Conservation (phyloP, 2,113 vertebrate species). For the Todiramphus saurophagus region DNA sequence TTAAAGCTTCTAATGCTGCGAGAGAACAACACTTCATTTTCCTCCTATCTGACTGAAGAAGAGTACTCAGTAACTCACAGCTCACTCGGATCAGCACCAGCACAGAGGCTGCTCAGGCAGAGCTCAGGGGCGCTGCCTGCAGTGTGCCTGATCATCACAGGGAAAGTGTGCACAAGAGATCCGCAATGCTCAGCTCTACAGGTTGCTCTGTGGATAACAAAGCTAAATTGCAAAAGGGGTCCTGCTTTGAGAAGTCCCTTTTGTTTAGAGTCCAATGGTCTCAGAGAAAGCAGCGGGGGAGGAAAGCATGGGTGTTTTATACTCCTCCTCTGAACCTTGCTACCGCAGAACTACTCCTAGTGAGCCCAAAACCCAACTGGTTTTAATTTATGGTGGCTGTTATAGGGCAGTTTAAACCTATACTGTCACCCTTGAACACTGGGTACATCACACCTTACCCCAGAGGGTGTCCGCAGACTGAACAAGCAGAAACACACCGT, state of each 20-base stretch:
- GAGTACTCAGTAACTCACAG: background rate
- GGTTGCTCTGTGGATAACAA: background rate
- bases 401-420: background rate
- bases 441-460: background rate
- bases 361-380: background rate
- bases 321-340: background rate
- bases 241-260: background rate
- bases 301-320: background rate
- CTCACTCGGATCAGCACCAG: background rate
- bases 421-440: background rate
- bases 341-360: background rate
- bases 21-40: background rate
- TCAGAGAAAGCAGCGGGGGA: background rate
- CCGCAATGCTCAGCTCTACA: background rate
- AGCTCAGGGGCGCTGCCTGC: background rate
- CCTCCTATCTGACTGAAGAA: background rate
- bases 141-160: background rate
- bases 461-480: rapidly evolving
- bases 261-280: background rate
- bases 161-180: background rate
- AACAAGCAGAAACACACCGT: background rate
- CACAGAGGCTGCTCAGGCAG: background rate
- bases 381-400: background rate
- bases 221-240: background rate
- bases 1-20: background rate